Base-by-base conservation (phyloP, 1,140 invertebrate genomes). In the Bombus breviceps region DNA sequence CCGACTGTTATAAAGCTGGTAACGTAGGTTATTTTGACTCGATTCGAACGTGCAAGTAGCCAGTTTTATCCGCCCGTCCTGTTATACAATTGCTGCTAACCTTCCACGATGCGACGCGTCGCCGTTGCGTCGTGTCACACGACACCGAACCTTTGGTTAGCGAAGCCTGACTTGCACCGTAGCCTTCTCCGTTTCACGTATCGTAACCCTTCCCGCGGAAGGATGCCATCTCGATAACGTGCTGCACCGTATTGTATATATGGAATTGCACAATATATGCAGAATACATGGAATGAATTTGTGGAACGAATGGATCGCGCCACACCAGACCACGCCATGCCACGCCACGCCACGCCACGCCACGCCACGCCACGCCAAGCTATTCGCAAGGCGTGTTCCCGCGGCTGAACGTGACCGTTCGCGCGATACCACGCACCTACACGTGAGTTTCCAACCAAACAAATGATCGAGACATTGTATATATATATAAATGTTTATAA, bases 321-420 rank as follows among this genome's bases (percentile, higher is more conserved):
- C 78, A 79, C 77, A 34, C 69, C 77, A 66, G 57, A 81, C 84
- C 83, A 79, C 75, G 37, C 69, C 62, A 18, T 0, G 15, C 57
- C 28, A 62, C 1, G 28, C 78, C 69, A 80, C 32, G 64, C 59
- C 80, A 59, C 3, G 12, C 78, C 69, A 73, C 47, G 64, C 59
- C 84, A 62, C 47, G 64, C 59, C 80, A 62, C 1, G 28, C 78
- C 69, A 66, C 72, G 66, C 59, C 84, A 68, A 92, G 86, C 87
- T 91, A 92, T 92, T 90, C 89, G 89, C 91, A 87, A 92, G 91
- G 92, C 87, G 90, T 91, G 90, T 91, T 93, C 87, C 74, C 81
- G 90, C 86, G 79, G 66, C 71, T 78, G 66, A 71, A 86, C 74
- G 87, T 75, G 84, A 81, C 62, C 62, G 34, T 77, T 41, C 62